Evolutionary conservation across 2,113 vertebrate species (phyloP).

Genomic region (Pontoporia blainvillei): DNA sequence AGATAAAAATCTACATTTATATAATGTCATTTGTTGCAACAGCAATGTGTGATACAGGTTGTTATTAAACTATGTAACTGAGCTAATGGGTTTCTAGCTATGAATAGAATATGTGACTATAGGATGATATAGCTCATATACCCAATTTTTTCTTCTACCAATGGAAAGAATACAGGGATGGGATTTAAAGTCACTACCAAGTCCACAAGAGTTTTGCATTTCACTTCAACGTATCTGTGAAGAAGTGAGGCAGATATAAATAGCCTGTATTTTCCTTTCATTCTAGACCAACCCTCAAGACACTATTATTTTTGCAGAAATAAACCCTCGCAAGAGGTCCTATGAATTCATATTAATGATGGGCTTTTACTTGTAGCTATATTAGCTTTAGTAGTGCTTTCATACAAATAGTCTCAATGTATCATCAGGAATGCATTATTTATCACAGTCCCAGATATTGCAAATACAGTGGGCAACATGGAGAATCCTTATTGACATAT

Average conservation of each 20-base stretch:
- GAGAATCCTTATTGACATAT: conserved; percentile 12
- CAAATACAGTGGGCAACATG: background rate
- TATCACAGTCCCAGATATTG: background rate
- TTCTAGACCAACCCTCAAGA: conserved; percentile 18
- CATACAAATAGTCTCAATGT: background rate
- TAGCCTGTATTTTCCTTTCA: background rate
- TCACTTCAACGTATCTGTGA: conserved; percentile 24
- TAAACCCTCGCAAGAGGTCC: background rate
- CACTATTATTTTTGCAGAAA: background rate
- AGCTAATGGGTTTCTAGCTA: conserved; percentile 36
- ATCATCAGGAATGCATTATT: conserved; percentile 26
- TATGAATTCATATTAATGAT: conserved; percentile 36
- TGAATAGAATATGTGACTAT: conserved; percentile 12
- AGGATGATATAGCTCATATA: background rate
- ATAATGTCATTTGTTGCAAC: background rate
- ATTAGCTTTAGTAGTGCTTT: background rate
- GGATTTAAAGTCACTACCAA: conserved; percentile 39
- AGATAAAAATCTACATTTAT: conserved; percentile 26
- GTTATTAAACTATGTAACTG: background rate
- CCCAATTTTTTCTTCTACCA: background rate
- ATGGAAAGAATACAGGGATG: background rate
- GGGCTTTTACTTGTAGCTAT: background rate
- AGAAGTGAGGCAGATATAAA: background rate
- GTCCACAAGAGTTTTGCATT: conserved; percentile 49
- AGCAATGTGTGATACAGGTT: conserved; percentile 23